These are phyloP conservation scores for Solea solea DNA, from an alignment of 2,113 vertebrate genomes.

Conservation along the genomic window DNA sequence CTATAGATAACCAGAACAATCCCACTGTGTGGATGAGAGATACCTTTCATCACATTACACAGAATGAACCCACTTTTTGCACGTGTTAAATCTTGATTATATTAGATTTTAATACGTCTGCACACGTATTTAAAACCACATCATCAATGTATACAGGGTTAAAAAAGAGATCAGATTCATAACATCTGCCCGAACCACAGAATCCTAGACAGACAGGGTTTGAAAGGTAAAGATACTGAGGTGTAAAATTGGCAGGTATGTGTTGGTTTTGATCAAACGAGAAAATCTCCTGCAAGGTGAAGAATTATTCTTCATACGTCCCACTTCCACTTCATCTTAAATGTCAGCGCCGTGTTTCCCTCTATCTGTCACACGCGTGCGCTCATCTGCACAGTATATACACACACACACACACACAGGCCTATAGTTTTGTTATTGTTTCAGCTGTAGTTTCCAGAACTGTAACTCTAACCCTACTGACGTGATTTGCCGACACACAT, in stretches of 20 bases:
- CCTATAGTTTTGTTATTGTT: not conserved
- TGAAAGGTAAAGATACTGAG: constrained; percentile 24
- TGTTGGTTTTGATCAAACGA: constrained; percentile 55
- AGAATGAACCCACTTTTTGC: no score
- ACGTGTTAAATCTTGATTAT: no score
- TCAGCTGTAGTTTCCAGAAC: no score
- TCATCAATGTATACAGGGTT: no score
- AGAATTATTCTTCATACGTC: constrained; percentile 26
- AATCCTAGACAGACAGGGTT: not conserved
- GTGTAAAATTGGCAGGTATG: constrained; percentile 47
- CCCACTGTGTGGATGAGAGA: no score
- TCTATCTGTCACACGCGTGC: constrained; percentile 44
- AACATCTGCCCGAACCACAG: not conserved
- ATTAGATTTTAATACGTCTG: no score
- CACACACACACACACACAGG: constrained; percentile 15
- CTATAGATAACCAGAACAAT: no score
- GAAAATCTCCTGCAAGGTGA: constrained; percentile 52
- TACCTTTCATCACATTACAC: no score
- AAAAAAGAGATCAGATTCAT: not conserved
- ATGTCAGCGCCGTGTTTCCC: constrained; percentile 55
- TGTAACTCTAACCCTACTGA: not conserved
- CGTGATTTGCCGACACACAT: not conserved
- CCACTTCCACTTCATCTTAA: constrained; percentile 55
- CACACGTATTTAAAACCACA: no score
- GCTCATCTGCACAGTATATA: constrained; percentile 8